phyloP scores from a whole-genome alignment of 2,888 invertebrate genomes.

The Polia nebulosa region DNA sequence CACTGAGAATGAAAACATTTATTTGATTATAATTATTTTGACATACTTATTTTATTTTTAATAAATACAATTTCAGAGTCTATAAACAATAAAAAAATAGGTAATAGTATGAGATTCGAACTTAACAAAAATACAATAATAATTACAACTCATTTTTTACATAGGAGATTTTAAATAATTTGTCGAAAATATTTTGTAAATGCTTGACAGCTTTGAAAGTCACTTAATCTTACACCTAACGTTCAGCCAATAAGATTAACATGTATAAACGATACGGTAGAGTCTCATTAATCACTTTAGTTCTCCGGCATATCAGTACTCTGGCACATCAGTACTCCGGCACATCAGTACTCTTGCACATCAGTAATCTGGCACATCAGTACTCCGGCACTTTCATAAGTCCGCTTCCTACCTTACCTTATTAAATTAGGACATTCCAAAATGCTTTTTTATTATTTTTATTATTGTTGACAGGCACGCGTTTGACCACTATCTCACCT shows the following conservation, averaged over 20 bases:
- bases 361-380: too few species aligned
- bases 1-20: conserved; percentile 29
- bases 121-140: conserved; percentile 19
- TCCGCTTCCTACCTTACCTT: too few species aligned
- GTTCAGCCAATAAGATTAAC: conserved; percentile 20
- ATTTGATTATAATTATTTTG: conserved; percentile 3
- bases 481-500: too few species aligned
- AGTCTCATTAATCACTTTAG: too few species aligned
- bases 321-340: too few species aligned
- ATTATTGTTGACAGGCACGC: too few species aligned
- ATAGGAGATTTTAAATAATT: not conserved
- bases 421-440: too few species aligned
- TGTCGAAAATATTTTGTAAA: conserved; percentile 30
- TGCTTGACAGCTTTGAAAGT: conserved; percentile 26
- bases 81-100: conserved; percentile 1
- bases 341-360: too few species aligned
- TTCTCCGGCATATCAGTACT: too few species aligned
- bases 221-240: conserved; percentile 10
- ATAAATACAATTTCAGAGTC: conserved; percentile 9
- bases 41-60: not conserved
- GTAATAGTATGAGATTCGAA: conserved; percentile 5
- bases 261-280: conserved; percentile 33
- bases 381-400: too few species aligned
- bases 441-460: too few species aligned
- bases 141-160: conserved; percentile 1